Base-by-base conservation (phyloP, 2,113 vertebrate genomes). In the Seriola dumerili region DNA sequence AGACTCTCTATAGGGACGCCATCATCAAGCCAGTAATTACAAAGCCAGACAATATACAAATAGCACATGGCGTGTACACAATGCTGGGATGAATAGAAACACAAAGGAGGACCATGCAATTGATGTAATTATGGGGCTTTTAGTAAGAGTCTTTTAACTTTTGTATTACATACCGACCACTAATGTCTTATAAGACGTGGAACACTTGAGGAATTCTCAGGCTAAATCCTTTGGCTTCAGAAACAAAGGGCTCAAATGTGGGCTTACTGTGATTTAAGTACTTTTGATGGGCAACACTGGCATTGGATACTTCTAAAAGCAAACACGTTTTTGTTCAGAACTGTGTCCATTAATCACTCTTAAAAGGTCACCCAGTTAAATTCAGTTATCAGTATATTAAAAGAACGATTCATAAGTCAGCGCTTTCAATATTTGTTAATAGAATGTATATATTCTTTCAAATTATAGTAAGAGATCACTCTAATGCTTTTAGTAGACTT, bases 21-120 rank as follows among this genome's bases (percentile, higher is more conserved):
- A 81, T 82, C 38, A 79, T 77, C 40, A 23, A 80, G 72, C 48
- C 57, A 72, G 78, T 84, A 66, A 76, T 84, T 72, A 78, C 78
- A 74, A 84, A 89, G 48, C 21, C 72, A 75, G 55, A 85, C 63
- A 71, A 61, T 78, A 80, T 75, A 74, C 68, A 84, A 85, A 90
- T 44, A 76, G 44, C 72, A 71, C 76, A 87, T 67, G 76, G 48
- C 62, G 54, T 78, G 63, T 81, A 68, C 52, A 85, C 34, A 59
- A 65, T 64, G 32, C 46, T 74, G 50, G 61, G 52, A 67, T 57
- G 54, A 71, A 84, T 25, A 25, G 29, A 75, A 61, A 78, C 71
- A 80, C 50, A 76, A 80, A 61, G 40, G 48, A 73, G 65, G 61
- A 50, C 17, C 34, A 19, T 13, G 16, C 50, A 67, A 16, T 57